These are phyloP conservation scores for Brachyalestes nurse DNA, from an alignment of 2,797 vertebrate species.

Conservation along the genomic window DNA sequence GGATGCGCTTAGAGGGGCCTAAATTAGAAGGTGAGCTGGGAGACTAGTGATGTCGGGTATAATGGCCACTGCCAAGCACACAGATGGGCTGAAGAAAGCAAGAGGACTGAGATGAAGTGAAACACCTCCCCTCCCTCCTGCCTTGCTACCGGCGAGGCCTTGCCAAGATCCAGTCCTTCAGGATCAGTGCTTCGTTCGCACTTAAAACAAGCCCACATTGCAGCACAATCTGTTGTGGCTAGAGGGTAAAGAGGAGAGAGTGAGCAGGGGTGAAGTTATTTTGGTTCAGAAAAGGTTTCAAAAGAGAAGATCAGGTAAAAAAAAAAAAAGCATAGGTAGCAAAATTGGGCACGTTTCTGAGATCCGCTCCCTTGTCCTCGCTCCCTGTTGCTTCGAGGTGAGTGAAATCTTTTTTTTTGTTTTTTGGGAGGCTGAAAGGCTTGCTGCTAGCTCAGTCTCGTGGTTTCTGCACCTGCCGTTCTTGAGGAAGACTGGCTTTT, in stretches of 20 bases:
- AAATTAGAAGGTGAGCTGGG: slow-evolving; percentile 55
- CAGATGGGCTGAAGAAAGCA: slow-evolving; percentile 58
- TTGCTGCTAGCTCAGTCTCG: slow-evolving; percentile 34
- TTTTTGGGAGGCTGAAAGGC: slow-evolving; percentile 16
- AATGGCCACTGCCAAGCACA: slow-evolving; percentile 53
- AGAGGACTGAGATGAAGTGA: slow-evolving; percentile 55
- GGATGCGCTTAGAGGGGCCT: slow-evolving; percentile 42
- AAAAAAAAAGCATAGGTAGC: neutral
- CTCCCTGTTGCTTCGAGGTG: neutral
- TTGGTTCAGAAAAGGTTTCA: neutral
- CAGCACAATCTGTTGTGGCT: slow-evolving; percentile 47
- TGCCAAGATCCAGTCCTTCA: slow-evolving; percentile 52
- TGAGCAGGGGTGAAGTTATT: slow-evolving; percentile 14
- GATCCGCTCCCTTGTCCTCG: neutral
- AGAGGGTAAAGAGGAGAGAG: slow-evolving; percentile 37
- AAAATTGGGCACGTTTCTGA: slow-evolving; percentile 5
- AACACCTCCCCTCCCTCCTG: slow-evolving; percentile 21
- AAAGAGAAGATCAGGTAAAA: neutral
- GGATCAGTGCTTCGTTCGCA: slow-evolving; percentile 32
- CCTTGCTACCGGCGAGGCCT: slow-evolving; percentile 38
- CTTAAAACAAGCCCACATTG: slow-evolving; percentile 40
- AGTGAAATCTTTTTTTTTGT: slow-evolving; percentile 13
- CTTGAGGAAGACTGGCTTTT: slow-evolving; percentile 44
- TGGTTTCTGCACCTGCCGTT: slow-evolving; percentile 43
- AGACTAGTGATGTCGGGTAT: slow-evolving; percentile 46